Evolutionary conservation across 2,113 vertebrate species (phyloP).

Genomic region (Carollia perspicillata): DNA sequence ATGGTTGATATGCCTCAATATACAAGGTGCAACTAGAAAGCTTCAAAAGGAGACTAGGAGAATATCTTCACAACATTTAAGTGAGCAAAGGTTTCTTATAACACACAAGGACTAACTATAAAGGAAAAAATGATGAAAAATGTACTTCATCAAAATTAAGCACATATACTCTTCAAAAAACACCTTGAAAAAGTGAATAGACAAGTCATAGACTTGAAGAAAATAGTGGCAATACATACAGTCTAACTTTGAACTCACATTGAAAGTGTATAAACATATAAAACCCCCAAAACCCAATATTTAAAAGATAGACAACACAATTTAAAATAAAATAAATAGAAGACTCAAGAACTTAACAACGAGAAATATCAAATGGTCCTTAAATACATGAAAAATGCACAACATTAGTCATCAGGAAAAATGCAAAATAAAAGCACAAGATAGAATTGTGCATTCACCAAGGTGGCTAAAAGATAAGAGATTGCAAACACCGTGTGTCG

Average conservation of each 20-base stretch:
- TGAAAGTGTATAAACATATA: neutral
- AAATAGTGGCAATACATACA: neutral
- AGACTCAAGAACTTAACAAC: neutral
- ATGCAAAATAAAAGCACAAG: neutral
- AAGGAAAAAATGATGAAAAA: neutral
- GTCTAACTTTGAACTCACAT: neutral
- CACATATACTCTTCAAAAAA: neutral
- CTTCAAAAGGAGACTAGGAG: neutral
- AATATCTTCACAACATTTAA: neutral
- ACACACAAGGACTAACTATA: neutral
- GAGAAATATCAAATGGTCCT: neutral
- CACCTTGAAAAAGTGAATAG: neutral
- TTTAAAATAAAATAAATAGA: conserved; percentile 2
- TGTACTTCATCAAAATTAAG: neutral
- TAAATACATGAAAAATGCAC: neutral
- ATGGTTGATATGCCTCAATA: neutral
- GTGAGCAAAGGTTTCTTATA: neutral
- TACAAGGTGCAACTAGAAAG: neutral
- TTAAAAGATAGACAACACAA: neutral
- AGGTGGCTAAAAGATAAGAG: neutral
- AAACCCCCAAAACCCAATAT: neutral
- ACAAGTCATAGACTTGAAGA: neutral
- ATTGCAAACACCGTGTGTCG: neutral
- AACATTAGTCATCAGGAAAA: neutral
- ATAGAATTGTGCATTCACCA: neutral